A percentile compares a stretch with the other conserved stretches of the same genome.
These are phyloP conservation scores for Hipparchia semele DNA, from an alignment of 2,888 invertebrate genomes.

Conservation along the genomic window DNA sequence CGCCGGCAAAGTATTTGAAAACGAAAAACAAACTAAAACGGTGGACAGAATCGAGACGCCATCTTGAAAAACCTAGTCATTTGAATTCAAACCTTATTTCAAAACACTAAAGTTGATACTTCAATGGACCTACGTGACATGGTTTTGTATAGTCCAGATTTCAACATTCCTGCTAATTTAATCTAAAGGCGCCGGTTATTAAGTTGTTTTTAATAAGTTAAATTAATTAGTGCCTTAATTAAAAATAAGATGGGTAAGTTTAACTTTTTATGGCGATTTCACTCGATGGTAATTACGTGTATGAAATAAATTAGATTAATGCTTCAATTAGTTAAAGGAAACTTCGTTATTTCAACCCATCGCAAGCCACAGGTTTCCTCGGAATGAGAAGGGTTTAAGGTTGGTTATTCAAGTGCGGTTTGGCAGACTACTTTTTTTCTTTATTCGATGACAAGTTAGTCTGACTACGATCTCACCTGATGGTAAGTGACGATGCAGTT, in stretches of 20 bases:
- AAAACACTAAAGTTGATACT: conserved; percentile 40
- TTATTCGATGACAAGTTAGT: too few species aligned
- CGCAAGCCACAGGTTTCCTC: too few species aligned
- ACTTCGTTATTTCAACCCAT: too few species aligned
- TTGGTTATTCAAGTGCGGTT: too few species aligned
- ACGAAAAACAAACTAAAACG: conserved; percentile 69
- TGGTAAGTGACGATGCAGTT: too few species aligned
- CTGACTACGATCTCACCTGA: too few species aligned
- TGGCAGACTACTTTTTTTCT: too few species aligned
- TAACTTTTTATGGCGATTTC: not conserved
- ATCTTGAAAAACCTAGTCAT: conserved; percentile 54
- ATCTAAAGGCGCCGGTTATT: conserved; percentile 54
- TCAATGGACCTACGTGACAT: conserved; percentile 25
- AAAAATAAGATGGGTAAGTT: not conserved
- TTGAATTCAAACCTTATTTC: conserved; percentile 40
- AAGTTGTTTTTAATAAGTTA: conserved; percentile 7
- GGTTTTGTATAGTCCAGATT: conserved; percentile 37
- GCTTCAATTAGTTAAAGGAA: too few species aligned
- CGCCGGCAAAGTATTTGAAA: conserved; percentile 62
- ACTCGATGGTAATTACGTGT: too few species aligned
- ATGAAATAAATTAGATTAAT: too few species aligned
- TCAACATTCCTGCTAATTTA: conserved; percentile 53
- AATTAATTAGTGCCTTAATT: conserved; percentile 2
- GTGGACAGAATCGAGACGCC: conserved; percentile 56
- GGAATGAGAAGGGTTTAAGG: too few species aligned